A percentile compares a stretch with the other conserved stretches of the same genome.
Evolutionary conservation across 2,797 vertebrate genomes (phyloP).

Genomic region (Pseudotriccus pelzelni): DNA sequence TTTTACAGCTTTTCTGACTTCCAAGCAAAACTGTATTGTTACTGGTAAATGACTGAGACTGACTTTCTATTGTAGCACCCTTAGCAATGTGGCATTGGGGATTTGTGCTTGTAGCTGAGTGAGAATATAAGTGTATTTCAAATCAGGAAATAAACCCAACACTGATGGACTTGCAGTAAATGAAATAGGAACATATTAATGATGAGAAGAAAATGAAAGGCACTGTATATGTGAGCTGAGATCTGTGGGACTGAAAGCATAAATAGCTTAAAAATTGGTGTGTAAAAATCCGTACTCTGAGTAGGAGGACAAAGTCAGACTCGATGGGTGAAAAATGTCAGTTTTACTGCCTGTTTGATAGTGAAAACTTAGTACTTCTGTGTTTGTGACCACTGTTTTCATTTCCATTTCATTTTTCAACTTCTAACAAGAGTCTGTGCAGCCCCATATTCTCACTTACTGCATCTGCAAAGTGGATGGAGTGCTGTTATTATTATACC

Average conservation of each 20-base stretch:
- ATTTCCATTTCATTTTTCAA: neutral
- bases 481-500: neutral
- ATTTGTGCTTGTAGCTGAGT: neutral
- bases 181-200: neutral
- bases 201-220: constrained; percentile 13
- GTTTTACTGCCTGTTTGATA: neutral
- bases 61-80: neutral
- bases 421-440: neutral
- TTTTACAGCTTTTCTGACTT: constrained; percentile 28
- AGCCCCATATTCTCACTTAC: neutral
- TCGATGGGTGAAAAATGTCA: neutral
- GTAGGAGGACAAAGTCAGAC: neutral
- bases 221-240: neutral
- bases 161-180: neutral
- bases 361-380: neutral
- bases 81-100: neutral
- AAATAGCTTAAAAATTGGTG: neutral
- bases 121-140: neutral
- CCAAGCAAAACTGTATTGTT: constrained; percentile 31
- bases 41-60: neutral
- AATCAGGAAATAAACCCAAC: neutral
- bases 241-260: neutral
- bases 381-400: neutral
- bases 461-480: neutral
- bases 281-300: neutral